phyloP scores from a whole-genome alignment of 2,113 vertebrate species.

The Numida meleagris region DNA sequence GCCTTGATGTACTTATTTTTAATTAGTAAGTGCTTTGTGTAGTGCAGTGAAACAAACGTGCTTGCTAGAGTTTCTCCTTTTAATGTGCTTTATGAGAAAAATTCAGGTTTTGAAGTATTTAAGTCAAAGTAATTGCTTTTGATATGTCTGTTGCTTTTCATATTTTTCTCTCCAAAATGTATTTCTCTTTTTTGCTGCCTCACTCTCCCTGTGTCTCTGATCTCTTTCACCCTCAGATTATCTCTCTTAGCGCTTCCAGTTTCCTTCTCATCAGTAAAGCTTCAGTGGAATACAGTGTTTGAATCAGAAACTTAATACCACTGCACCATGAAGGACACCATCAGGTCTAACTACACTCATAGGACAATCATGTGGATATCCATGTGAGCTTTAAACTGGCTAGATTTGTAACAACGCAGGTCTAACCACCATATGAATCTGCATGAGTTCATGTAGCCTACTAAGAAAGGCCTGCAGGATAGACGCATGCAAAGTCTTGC shows the following conservation, averaged over 20 bases:
- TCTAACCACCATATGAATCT: neutral
- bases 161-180: neutral
- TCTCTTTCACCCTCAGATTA: neutral
- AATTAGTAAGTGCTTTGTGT: conserved; percentile 1
- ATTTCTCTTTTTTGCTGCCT: neutral
- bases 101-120: neutral
- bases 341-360: neutral
- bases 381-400: neutral
- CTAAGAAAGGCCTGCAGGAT: neutral
- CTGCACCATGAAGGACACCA: neutral
- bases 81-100: neutral
- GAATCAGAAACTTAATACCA: neutral
- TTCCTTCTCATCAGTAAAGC: neutral
- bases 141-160: neutral
- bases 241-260: neutral
- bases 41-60: neutral
- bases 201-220: neutral
- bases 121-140: neutral
- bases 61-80: neutral
- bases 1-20: conserved; percentile 27
- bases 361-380: neutral
- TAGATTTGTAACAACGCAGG: fast-evolving
- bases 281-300: neutral
- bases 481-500: fast-evolving
- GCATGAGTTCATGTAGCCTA: neutral